Percentiles rank a stretch among this genome's conserved stretches.
Conservation (phyloP, 1,140 invertebrate species). For the Oncopodura yosiiana region DNA sequence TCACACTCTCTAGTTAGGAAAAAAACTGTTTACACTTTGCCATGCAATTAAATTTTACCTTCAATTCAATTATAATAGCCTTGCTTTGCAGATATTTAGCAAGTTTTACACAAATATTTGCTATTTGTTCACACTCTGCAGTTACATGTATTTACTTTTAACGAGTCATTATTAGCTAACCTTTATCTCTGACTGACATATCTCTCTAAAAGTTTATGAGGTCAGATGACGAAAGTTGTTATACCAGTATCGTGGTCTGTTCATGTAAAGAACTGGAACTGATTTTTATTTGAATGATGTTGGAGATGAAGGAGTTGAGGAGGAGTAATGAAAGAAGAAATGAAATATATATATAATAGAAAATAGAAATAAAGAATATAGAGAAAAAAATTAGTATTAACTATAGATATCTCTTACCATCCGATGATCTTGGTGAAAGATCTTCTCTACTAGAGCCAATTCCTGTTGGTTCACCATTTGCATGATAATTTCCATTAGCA, state of each 20-base stretch:
- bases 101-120: neutral
- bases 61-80: neutral
- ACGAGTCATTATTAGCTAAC: neutral
- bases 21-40: neutral
- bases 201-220: slow-evolving; percentile 14
- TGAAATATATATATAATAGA: neutral
- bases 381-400: neutral
- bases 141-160: neutral
- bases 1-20: no score
- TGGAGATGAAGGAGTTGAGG: no score
- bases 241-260: slow-evolving; percentile 30
- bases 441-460: slow-evolving; percentile 20
- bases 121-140: neutral
- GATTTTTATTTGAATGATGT: no score
- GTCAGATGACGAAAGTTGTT: slow-evolving; percentile 32
- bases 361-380: no score
- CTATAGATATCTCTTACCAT: slow-evolving; percentile 24
- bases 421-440: slow-evolving; percentile 28
- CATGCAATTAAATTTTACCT: neutral
- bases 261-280: slow-evolving; percentile 18
- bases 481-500: neutral
- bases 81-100: neutral
- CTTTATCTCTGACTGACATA: neutral
- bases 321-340: neutral
- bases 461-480: neutral